phyloP scores from a whole-genome alignment of 2,113 vertebrate genomes.

The Otocyon megalotis region DNA sequence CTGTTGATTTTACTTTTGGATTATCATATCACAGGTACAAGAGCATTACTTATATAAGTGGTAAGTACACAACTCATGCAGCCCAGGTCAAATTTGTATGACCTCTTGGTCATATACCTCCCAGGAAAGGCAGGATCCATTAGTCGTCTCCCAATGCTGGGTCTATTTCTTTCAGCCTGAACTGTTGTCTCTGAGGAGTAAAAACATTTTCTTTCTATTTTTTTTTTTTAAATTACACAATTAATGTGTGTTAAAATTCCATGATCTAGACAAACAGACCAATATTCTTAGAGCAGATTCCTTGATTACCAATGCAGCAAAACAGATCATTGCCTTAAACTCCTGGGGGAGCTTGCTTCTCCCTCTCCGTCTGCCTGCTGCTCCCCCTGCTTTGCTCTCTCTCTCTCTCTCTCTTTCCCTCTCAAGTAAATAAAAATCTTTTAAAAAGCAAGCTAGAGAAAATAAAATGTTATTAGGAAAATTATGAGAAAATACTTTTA shows the following conservation, averaged over 20 bases:
- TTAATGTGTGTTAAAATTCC: background rate
- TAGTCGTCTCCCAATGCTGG: background rate
- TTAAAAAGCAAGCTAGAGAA: background rate
- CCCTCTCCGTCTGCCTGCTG: too few relatives aligned
- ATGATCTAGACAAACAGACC: background rate
- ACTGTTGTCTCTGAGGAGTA: background rate
- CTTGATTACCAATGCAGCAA: background rate
- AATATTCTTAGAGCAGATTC: background rate
- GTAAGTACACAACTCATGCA: background rate
- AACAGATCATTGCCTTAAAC: background rate
- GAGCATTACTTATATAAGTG: background rate
- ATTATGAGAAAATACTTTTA: background rate
- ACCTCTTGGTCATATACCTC: background rate
- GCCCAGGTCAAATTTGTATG: background rate
- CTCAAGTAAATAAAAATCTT: too few relatives aligned
- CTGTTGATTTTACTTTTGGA: background rate
- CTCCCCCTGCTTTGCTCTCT: too few relatives aligned
- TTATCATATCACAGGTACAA: background rate
- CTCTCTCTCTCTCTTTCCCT: too few relatives aligned
- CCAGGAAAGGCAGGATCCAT: background rate
- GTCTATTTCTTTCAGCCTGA: background rate
- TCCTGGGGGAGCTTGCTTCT: too few relatives aligned
- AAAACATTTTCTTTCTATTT: background rate
- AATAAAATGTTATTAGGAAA: background rate
- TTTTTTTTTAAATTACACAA: background rate